Evolutionary conservation across 2,797 vertebrate genomes (phyloP).

Genomic region (Pogonophryne albipinna): DNA sequence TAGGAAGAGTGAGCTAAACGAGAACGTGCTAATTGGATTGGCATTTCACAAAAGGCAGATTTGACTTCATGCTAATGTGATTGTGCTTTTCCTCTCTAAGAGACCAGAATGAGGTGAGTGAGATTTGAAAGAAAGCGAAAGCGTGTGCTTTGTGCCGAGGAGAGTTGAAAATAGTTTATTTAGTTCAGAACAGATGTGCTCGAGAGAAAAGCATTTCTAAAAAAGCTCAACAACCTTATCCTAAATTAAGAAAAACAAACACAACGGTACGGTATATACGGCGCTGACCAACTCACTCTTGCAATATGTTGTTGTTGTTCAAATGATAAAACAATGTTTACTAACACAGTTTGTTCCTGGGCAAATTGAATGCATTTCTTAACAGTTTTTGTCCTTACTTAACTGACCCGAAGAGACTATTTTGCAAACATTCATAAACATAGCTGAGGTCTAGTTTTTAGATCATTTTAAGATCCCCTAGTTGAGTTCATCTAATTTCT

Average conservation of each 20-base stretch:
- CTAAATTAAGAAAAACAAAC: not conserved
- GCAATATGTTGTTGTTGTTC: not conserved
- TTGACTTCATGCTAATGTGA: slow-evolving; percentile 82
- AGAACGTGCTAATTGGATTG: slow-evolving; percentile 81
- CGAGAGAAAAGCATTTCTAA: not conserved
- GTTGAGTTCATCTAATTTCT: slow-evolving; percentile 33
- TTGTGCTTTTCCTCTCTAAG: slow-evolving; percentile 59
- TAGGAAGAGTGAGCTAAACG: slow-evolving; percentile 67
- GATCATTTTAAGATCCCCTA: slow-evolving; percentile 24
- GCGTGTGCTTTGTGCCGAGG: slow-evolving; percentile 33
- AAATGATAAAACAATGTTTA: not conserved
- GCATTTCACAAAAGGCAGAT: slow-evolving; percentile 84
- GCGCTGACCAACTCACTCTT: not conserved
- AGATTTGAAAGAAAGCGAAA: slow-evolving; percentile 53
- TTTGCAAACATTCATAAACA: slow-evolving; percentile 1
- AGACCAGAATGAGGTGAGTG: slow-evolving; percentile 67
- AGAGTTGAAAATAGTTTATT: slow-evolving; percentile 29
- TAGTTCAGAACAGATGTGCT: slow-evolving; percentile 24
- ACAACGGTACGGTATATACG: not conserved
- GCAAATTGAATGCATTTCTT: not conserved
- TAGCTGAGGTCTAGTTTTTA: not conserved
- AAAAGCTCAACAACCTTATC: not conserved
- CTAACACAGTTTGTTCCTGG: not conserved
- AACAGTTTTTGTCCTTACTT: not conserved
- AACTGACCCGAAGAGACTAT: not conserved